Percentiles rank a stretch among this genome's conserved stretches.
Conservation (phyloP, 2,797 vertebrate species). For the Morus bassanus region DNA sequence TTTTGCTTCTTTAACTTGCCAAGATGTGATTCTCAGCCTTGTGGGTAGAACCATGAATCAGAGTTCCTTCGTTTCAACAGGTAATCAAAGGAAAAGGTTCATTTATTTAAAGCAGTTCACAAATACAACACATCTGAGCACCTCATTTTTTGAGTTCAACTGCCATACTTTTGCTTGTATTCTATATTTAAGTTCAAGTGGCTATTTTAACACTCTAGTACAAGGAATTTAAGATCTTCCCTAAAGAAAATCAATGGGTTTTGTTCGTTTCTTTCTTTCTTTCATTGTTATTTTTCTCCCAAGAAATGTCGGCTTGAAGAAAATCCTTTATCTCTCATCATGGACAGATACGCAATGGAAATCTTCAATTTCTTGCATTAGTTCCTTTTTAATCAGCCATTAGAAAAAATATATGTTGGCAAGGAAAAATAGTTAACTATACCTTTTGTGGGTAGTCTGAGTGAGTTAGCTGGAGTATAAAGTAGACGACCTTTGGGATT, state of each 20-base stretch:
- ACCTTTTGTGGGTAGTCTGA: conserved; percentile 70
- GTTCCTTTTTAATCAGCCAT: conserved; percentile 73
- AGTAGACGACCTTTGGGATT: conserved; percentile 71
- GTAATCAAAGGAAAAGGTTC: conserved; percentile 26
- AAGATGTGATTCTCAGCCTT: conserved; percentile 40
- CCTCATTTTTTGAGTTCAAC: background rate
- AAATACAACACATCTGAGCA: background rate
- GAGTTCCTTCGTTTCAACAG: conserved; percentile 48
- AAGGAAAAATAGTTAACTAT: conserved; percentile 69
- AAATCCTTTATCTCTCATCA: background rate
- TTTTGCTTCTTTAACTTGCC: conserved; percentile 67
- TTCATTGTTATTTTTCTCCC: background rate
- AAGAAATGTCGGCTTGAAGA: background rate
- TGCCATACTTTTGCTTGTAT: background rate
- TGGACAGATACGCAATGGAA: background rate
- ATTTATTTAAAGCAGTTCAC: background rate
- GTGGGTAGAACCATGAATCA: conserved; percentile 51
- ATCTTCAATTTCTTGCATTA: conserved; percentile 22
- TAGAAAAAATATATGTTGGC: conserved; percentile 75
- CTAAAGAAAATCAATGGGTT: background rate
- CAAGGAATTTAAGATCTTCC: background rate
- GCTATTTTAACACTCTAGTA: background rate
- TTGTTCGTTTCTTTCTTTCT: background rate
- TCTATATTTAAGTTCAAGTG: background rate
- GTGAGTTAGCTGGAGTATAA: conserved; percentile 57